These are phyloP conservation scores for Liasis olivaceus DNA, from an alignment of 2,797 vertebrate genomes.

Conservation along the genomic window DNA sequence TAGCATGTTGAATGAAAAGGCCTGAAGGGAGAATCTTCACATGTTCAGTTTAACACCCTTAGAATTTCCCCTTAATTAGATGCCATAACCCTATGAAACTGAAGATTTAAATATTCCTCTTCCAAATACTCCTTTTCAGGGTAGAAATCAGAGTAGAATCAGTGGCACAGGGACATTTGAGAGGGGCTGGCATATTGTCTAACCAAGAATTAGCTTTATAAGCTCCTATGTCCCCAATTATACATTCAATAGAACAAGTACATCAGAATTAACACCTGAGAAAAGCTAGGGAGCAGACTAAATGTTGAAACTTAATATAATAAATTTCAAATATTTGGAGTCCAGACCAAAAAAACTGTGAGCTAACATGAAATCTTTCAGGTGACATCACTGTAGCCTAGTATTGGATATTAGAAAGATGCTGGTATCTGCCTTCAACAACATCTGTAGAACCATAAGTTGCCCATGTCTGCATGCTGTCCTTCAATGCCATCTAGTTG, in stretches of 20 bases:
- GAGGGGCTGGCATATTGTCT: not conserved
- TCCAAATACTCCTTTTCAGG: too few relatives aligned
- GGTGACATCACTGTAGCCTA: not conserved
- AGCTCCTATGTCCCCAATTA: not conserved
- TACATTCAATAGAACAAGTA: not conserved
- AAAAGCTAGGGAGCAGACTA: not conserved
- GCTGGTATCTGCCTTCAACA: not conserved
- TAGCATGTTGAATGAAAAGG: not conserved
- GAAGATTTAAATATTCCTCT: too few relatives aligned
- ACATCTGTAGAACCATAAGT: not conserved
- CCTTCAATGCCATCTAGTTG: constrained; percentile 13
- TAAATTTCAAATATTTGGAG: not conserved
- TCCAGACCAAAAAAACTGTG: not conserved
- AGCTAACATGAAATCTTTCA: not conserved
- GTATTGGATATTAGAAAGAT: not conserved
- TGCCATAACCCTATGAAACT: too few relatives aligned
- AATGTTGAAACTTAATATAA: not conserved
- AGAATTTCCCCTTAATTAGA: not conserved
- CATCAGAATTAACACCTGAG: not conserved
- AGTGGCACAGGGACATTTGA: not conserved
- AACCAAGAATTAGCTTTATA: not conserved
- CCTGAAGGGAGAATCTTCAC: not conserved
- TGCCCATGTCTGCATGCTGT: not conserved
- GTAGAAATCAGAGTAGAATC: not conserved
- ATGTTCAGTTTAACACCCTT: not conserved